A percentile compares a stretch with the other conserved stretches of the same genome.
These are phyloP conservation scores for Saccostrea glomerata DNA, from an alignment of 1,140 invertebrate genomes.

Conservation along the genomic window DNA sequence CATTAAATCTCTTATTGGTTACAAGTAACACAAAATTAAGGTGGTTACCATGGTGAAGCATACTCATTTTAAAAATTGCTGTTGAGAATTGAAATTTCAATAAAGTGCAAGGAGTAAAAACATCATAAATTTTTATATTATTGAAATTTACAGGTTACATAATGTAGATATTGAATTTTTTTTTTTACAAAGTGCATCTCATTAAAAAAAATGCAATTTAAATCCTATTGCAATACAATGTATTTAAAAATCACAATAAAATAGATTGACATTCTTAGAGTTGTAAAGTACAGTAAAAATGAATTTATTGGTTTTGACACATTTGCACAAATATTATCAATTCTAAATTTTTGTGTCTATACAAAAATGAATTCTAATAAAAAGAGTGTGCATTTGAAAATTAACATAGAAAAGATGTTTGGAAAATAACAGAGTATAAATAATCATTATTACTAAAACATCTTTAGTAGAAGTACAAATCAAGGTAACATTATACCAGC, in stretches of 20 bases:
- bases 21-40: slow-evolving; percentile 14
- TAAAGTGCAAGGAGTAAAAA: background rate
- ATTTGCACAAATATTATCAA: no score
- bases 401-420: no score
- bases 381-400: no score
- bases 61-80: background rate
- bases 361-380: no score
- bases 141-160: background rate
- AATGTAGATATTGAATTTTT: slow-evolving; percentile 21
- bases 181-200: background rate
- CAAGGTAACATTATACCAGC: no score
- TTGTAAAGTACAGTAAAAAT: no score
- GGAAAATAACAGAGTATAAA: no score
- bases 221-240: no score
- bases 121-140: background rate
- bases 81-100: background rate
- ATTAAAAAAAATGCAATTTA: background rate
- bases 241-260: background rate
- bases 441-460: no score
- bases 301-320: no score
- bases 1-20: background rate
- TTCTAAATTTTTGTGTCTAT: no score
- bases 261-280: background rate
- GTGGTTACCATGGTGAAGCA: background rate
- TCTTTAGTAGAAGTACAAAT: no score